phyloP scores from a whole-genome alignment of 1,140 invertebrate genomes.

The Pollicipes pollicipes region DNA sequence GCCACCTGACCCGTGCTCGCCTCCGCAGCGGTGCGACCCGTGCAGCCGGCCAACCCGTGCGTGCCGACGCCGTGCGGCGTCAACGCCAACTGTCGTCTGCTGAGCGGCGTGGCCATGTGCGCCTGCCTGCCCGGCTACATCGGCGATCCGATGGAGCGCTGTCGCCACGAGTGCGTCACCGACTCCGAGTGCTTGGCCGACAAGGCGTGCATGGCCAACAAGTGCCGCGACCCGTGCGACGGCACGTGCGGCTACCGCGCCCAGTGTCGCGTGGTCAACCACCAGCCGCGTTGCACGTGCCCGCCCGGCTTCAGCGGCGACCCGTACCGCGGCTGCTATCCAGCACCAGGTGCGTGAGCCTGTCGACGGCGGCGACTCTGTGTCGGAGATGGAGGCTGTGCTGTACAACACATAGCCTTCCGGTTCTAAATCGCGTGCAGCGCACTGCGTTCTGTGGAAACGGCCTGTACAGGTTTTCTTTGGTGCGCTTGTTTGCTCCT shows the following conservation, averaged over 20 bases:
- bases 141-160: slow-evolving; percentile 53
- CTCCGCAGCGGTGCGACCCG: too few species aligned
- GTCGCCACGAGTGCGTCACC: slow-evolving; percentile 26
- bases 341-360: neutral
- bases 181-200: slow-evolving; percentile 21
- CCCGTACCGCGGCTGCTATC: slow-evolving; percentile 19
- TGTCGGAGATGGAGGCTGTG: too few species aligned
- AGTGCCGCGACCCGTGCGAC: slow-evolving; percentile 23
- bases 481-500: too few species aligned
- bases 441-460: too few species aligned
- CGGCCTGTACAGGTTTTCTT: too few species aligned
- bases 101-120: slow-evolving; percentile 30
- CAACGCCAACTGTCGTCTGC: neutral
- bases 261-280: slow-evolving; percentile 22
- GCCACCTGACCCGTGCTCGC: too few species aligned
- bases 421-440: too few species aligned
- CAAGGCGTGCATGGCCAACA: slow-evolving; percentile 23
- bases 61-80: neutral
- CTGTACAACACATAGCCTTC: too few species aligned
- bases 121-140: slow-evolving; percentile 40
- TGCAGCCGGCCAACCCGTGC: too few species aligned
- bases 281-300: slow-evolving; percentile 23
- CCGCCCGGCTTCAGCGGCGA: slow-evolving; percentile 23
- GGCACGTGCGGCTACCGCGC: slow-evolving; percentile 22
- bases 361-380: too few species aligned